Base-by-base conservation (phyloP, 2,113 vertebrate genomes). In the Chaetops frenatus region DNA sequence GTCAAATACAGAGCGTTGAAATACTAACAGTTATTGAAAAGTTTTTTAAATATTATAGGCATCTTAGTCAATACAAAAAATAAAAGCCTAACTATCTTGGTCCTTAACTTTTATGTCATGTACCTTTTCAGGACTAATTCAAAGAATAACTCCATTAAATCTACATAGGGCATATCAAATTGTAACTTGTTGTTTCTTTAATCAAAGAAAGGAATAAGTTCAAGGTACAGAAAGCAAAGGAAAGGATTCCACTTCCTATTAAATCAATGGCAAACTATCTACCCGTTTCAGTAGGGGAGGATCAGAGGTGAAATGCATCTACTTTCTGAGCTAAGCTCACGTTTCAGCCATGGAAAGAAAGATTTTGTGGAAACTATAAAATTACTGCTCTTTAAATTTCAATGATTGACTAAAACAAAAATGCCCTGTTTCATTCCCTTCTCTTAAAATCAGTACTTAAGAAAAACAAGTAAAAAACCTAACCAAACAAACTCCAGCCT, bases 241-340 rank as follows among this genome's bases (percentile, higher is more conserved):
- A 84, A 92, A 81, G 51, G 44, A 84, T 81, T 90, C 86, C 54
- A 76, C 54, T 86, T 78, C 38, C 35, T 88, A 67, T 93, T 94
- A 94, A 86, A 88, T 78, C 77, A 87, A 85, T 77, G 56, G 79
- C 69, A 96, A 92, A 76, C 51, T 91, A 79, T 77, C 92, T 88
- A 48, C 40, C 28, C 10, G 38, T 79, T 90, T 95, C 81, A 88
- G 17, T 10, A 28, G 18, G 12, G 25, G 64, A 95, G 38, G 45
- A 92, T 77, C 36, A 70, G 76, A 91, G 66, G 86, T 93, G 89
- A 93, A 96, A 95, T 8, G 33, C 91, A 92, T 92, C 53, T 40
- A 40, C 82, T 91, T 96, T 70, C 86, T 40, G 51, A 90, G 65
- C 42, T 51, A 73, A 64, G 76, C 54, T 96, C 95, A 80, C 1